A percentile compares a stretch with the other conserved stretches of the same genome.
phyloP scores from a whole-genome alignment of 2,888 invertebrate genomes.

The Ceratothoa steindachneri region DNA sequence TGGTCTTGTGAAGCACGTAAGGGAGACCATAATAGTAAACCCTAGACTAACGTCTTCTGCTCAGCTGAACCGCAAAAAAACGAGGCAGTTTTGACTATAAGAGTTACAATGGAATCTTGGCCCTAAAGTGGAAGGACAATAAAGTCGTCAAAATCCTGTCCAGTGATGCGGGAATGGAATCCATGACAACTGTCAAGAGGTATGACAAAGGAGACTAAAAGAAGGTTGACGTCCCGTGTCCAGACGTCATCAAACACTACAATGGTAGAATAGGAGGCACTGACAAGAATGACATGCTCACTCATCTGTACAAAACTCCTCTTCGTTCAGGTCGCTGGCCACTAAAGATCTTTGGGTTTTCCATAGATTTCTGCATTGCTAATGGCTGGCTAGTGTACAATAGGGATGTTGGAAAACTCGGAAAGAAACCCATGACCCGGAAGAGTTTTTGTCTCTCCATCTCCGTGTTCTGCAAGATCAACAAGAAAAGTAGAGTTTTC shows the following conservation, averaged over 20 bases:
- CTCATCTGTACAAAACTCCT: neutral
- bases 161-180: slow-evolving; percentile 4
- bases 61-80: neutral
- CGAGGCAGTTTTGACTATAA: no score
- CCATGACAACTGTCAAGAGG: neutral
- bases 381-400: no score
- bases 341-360: slow-evolving; percentile 10
- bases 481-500: no score
- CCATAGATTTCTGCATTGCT: no score
- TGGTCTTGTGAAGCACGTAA: slow-evolving; percentile 5
- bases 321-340: slow-evolving; percentile 2
- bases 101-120: neutral
- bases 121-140: slow-evolving; percentile 11
- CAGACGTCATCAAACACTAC: no score
- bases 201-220: neutral
- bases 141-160: slow-evolving; percentile 1
- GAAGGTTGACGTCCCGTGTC: no score
- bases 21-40: neutral
- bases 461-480: no score
- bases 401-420: no score
- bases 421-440: no score
- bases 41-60: neutral
- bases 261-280: no score
- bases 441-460: no score
- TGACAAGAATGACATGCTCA: no score